Evolutionary conservation across 2,888 invertebrate species (phyloP).

Genomic region (Macaria notata): DNA sequence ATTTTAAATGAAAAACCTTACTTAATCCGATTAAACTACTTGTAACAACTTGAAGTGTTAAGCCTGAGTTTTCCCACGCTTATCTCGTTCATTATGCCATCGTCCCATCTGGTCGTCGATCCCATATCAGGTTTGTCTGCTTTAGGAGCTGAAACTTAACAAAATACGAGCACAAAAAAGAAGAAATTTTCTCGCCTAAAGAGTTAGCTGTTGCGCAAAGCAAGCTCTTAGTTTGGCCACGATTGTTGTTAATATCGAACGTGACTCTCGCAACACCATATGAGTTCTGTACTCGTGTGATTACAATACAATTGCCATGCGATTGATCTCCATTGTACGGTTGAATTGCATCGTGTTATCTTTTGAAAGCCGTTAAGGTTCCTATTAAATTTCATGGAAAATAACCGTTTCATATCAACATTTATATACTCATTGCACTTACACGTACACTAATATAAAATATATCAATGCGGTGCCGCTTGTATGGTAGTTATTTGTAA

Average conservation of each 20-base stretch:
- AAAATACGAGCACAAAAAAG: slow-evolving; percentile 11
- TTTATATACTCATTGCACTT: neutral
- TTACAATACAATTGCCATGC: slow-evolving; percentile 35
- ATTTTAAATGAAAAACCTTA: neutral
- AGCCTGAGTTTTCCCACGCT: slow-evolving; percentile 16
- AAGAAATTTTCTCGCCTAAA: slow-evolving; percentile 22
- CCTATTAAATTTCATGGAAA: slow-evolving; percentile 25
- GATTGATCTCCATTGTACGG: slow-evolving; percentile 32
- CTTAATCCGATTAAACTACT: slow-evolving; percentile 1
- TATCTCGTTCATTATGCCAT: slow-evolving; percentile 17
- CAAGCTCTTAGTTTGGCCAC: slow-evolving; percentile 21
- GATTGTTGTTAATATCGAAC: slow-evolving; percentile 25
- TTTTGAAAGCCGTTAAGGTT: slow-evolving; percentile 26
- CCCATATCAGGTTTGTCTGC: slow-evolving; percentile 18
- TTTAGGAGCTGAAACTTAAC: slow-evolving; percentile 7
- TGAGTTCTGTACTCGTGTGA: slow-evolving; percentile 27
- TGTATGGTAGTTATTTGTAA: too few species aligned
- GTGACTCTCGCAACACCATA: slow-evolving; percentile 34
- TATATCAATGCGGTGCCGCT: too few species aligned
- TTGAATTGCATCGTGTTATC: slow-evolving; percentile 30
- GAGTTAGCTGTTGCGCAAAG: slow-evolving; percentile 26
- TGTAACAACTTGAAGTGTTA: neutral
- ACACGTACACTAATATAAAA: neutral
- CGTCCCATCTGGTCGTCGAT: slow-evolving; percentile 13
- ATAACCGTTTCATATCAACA: slow-evolving; percentile 21